Evolutionary conservation across 1,140 invertebrate genomes (phyloP).

Genomic region (Micrasema minimum): DNA sequence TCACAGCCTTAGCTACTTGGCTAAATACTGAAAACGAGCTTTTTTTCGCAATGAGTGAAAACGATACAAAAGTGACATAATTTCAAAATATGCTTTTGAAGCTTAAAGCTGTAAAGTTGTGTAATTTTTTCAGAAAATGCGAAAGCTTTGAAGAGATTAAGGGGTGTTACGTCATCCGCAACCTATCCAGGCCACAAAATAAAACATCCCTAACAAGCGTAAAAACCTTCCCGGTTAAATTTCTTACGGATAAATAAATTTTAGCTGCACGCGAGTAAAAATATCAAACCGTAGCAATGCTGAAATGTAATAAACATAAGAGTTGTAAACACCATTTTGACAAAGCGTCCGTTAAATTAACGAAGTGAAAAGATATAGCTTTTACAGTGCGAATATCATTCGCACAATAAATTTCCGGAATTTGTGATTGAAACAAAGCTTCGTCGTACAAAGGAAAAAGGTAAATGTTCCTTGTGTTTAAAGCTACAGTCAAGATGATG

Average conservation of each 20-base stretch:
- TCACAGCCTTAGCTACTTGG: no score
- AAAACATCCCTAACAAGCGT: neutral
- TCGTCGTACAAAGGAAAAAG: no score
- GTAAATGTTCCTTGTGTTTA: no score
- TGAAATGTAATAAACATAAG: neutral
- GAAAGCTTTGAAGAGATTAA: conserved; percentile 20
- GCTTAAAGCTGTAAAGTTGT: neutral
- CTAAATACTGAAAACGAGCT: no score
- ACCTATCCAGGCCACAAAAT: conserved; percentile 12
- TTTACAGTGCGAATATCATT: neutral
- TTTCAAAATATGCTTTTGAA: no score
- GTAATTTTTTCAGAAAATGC: conserved; percentile 8
- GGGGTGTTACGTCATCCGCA: conserved; percentile 24
- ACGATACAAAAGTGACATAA: no score
- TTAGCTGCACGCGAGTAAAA: conserved; percentile 2
- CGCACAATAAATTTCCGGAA: no score
- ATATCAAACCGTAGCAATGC: neutral
- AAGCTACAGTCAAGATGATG: no score
- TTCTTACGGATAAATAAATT: neutral
- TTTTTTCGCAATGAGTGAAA: no score
- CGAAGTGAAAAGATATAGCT: neutral
- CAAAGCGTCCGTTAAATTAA: neutral
- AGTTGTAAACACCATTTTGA: neutral
- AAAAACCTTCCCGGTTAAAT: conserved; percentile 1
- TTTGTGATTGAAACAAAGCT: no score